Conservation (phyloP, 92 coral and sea anemone genomes). For the Zoanthus sociatus region DNA sequence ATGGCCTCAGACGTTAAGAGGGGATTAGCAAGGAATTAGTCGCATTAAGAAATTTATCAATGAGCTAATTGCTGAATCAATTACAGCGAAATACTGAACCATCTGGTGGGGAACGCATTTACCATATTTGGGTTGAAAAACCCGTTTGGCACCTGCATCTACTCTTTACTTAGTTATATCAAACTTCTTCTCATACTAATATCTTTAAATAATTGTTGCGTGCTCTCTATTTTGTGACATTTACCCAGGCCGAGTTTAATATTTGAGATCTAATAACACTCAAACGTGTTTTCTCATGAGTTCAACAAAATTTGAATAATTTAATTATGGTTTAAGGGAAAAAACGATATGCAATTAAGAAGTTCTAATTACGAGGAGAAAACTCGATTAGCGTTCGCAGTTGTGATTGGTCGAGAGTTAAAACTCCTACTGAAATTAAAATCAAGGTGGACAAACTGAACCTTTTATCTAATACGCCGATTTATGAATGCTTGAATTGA, state of each 20-base stretch:
- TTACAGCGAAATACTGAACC: slow-evolving; percentile 59
- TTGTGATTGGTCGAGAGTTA: slow-evolving; percentile 67
- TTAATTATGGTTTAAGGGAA: slow-evolving; percentile 77
- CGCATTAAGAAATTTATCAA: slow-evolving; percentile 89
- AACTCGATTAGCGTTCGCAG: slow-evolving; percentile 65
- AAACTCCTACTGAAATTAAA: slow-evolving; percentile 41
- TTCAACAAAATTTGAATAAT: slow-evolving; percentile 85
- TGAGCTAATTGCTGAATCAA: slow-evolving; percentile 90
- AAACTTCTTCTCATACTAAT: neutral
- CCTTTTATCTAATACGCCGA: slow-evolving; percentile 41
- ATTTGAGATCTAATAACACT: slow-evolving; percentile 63
- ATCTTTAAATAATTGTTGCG: neutral
- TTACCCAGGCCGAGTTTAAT: slow-evolving; percentile 32
- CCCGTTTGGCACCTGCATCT: slow-evolving; percentile 57
- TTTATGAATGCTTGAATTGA: slow-evolving; percentile 59
- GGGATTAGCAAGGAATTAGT: slow-evolving; percentile 88
- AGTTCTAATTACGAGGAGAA: slow-evolving; percentile 73
- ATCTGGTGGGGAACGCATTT: slow-evolving; percentile 43
- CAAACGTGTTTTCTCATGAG: slow-evolving; percentile 50
- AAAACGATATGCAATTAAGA: slow-evolving; percentile 83
- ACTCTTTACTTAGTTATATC: neutral
- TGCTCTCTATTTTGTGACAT: neutral
- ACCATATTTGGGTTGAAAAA: slow-evolving; percentile 36
- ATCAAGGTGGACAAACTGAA: slow-evolving; percentile 54
- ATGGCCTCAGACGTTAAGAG: slow-evolving; percentile 73